These are phyloP conservation scores for Volucella inanis DNA, from an alignment of 2,888 invertebrate species.

Conservation along the genomic window DNA sequence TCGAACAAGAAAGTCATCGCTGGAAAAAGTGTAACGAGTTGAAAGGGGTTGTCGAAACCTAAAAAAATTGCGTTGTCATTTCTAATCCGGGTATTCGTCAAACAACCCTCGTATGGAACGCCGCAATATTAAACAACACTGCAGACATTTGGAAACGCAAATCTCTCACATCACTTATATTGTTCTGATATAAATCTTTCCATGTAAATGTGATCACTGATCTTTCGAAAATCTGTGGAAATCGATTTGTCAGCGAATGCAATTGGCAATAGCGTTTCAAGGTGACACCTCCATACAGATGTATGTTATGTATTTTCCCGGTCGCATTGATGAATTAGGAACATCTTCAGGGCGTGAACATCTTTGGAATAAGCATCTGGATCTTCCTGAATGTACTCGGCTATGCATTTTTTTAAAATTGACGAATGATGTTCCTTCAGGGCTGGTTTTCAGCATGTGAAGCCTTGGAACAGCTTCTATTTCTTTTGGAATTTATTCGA, in stretches of 20 bases:
- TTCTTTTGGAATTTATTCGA: slow-evolving; percentile 43
- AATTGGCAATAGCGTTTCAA: slow-evolving; percentile 97
- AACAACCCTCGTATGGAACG: slow-evolving; percentile 96
- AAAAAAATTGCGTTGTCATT: too few relatives aligned
- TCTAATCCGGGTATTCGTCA: too few relatives aligned
- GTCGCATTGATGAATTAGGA: slow-evolving; percentile 93
- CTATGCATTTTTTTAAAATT: slow-evolving; percentile 97
- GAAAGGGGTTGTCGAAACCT: too few relatives aligned
- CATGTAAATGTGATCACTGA: too few relatives aligned
- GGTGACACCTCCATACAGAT: slow-evolving; percentile 90
- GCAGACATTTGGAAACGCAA: slow-evolving; percentile 95
- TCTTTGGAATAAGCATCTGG: slow-evolving; percentile 95
- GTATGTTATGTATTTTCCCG: slow-evolving; percentile 91
- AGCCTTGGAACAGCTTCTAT: slow-evolving; percentile 99
- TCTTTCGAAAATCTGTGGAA: slow-evolving; percentile 87
- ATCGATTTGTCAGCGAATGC: slow-evolving; percentile 95
- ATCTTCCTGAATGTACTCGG: slow-evolving; percentile 96
- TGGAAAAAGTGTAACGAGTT: too few relatives aligned
- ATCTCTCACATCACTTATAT: slow-evolving; percentile 88
- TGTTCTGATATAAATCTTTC: too few relatives aligned
- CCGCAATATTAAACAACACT: slow-evolving; percentile 96
- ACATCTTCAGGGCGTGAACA: slow-evolving; percentile 92
- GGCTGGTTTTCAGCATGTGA: slow-evolving; percentile 94
- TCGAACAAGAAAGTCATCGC: too few relatives aligned
- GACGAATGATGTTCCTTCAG: slow-evolving; percentile 92